Evolutionary conservation across 2,113 vertebrate genomes (phyloP).

Genomic region (Addax nasomaculatus): DNA sequence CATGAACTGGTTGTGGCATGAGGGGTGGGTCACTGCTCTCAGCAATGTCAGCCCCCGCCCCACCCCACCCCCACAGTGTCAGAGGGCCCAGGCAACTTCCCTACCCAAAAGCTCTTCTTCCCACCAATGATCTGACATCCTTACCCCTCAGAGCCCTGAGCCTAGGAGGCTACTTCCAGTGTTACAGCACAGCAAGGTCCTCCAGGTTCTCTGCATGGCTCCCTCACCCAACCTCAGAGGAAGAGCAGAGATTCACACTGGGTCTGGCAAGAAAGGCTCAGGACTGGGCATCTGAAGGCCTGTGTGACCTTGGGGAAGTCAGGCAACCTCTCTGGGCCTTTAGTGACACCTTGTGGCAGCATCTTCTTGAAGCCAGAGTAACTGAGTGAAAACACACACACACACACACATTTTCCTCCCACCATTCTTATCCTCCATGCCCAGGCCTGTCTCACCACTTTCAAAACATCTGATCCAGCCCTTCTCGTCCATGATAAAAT

Average conservation of each 20-base stretch:
- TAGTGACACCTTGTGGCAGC: conserved; percentile 60
- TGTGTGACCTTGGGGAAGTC: conserved; percentile 53
- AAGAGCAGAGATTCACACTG: not conserved
- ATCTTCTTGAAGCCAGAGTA: not conserved
- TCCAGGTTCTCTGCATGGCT: not conserved
- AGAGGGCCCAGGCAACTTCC: not conserved
- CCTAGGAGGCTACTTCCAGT: not conserved
- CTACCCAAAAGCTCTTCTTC: not conserved
- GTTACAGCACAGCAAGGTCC: not conserved
- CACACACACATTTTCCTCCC: not conserved
- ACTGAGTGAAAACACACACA: not conserved
- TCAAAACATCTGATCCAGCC: not conserved
- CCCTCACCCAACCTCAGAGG: not conserved
- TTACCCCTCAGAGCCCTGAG: not conserved
- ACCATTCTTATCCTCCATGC: not conserved
- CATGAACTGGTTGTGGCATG: accelerated
- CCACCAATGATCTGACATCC: not conserved
- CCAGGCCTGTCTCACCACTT: not conserved
- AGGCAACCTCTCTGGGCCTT: conserved; percentile 51
- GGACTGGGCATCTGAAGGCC: not conserved
- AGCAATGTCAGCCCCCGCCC: not conserved
- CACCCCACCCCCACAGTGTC: accelerated
- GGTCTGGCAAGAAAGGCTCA: not conserved
- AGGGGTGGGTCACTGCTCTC: not conserved
- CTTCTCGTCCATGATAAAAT: not conserved